These are phyloP conservation scores for Sisor rabdophorus DNA, from an alignment of 2,113 vertebrate genomes.

Conservation along the genomic window DNA sequence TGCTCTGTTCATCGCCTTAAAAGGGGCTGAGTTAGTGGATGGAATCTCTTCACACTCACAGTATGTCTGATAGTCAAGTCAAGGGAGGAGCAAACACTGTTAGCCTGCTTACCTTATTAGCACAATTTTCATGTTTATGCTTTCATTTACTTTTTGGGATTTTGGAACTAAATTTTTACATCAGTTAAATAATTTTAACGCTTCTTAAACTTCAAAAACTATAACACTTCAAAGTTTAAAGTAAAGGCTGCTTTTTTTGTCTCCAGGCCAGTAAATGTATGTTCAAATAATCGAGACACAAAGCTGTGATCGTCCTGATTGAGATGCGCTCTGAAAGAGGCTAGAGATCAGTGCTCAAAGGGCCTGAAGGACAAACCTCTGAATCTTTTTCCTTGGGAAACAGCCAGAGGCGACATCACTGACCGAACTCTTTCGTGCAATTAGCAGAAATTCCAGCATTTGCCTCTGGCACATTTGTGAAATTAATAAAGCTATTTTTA, in stretches of 20 bases:
- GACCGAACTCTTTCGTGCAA: constrained; percentile 55
- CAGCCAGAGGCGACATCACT: constrained; percentile 38
- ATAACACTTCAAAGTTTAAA: no score
- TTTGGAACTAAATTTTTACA: background rate
- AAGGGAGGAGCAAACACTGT: constrained; percentile 32
- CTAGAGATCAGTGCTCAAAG: constrained; percentile 37
- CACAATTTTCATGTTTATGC: constrained; percentile 3
- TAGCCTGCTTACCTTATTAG: constrained; percentile 31
- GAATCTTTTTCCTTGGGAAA: constrained; percentile 36
- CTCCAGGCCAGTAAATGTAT: constrained; percentile 8
- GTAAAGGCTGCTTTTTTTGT: background rate
- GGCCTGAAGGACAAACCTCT: constrained; percentile 43
- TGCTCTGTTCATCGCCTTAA: constrained; percentile 73
- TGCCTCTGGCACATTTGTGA: constrained; percentile 40
- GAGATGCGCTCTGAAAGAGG: constrained; percentile 40
- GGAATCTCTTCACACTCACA: constrained; percentile 45
- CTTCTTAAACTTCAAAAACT: constrained; percentile 14
- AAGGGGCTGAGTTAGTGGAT: constrained; percentile 58
- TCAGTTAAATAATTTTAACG: background rate
- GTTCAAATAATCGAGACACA: constrained; percentile 33
- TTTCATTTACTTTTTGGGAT: constrained; percentile 1
- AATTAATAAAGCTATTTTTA: constrained; percentile 71
- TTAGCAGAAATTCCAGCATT: constrained; percentile 59
- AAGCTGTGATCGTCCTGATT: constrained; percentile 45
- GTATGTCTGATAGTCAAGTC: constrained; percentile 36